Base-by-base conservation (phyloP, 2,797 vertebrate genomes). In the Gorsachius magnificus region DNA sequence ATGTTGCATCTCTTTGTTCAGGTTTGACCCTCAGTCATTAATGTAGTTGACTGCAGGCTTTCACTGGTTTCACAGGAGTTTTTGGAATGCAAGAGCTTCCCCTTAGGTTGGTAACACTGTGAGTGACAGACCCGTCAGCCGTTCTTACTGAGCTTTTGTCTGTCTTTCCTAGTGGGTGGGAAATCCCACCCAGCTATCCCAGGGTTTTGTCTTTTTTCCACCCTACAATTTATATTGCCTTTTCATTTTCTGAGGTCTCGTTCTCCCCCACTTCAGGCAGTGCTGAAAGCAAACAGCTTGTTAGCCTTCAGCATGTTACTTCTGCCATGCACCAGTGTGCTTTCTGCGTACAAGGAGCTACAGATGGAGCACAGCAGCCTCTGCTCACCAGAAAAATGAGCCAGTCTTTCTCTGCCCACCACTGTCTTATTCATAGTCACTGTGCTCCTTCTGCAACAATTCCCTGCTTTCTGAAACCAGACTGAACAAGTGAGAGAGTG, bases 241-340 rank as follows among this genome's bases (percentile, higher is more conserved):
- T 91, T 95, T 95, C 78, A 81, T 84, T 91, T 94, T 87, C 17
- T 10, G 83, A 87, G 90, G 94, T 69, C 93, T 93, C 29, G 0
- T 96, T 95, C 92, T 95, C 89, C 87, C 78, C 83, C 92, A 65
- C 86, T 92, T 79, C 64, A 81, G 92, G 83, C 86, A 31, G 87
- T 89, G 88, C 78, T 95, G 93, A 95, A 96, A 96, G 90, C 81
- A 91, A 85, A 80, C 88, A 91, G 93, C 93, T 96, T 96, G 92
- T 93, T 87, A 71, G 35, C 78, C 90, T 93, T 87, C 92, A 89
- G 81, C 57, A 11, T 78, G 57, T 83, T 85, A 57, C 93, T 87
- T 63, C 70, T 74, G 57, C 5, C 20, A n/a, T 83, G 86, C 83
- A 89, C 89, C 31, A 7, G 89, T 82, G 79, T 94, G 81, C 81